A percentile compares a stretch with the other conserved stretches of the same genome.
These are phyloP conservation scores for Radopholus similis DNA, from an alignment of 1,140 invertebrate genomes.

Conservation along the genomic window DNA sequence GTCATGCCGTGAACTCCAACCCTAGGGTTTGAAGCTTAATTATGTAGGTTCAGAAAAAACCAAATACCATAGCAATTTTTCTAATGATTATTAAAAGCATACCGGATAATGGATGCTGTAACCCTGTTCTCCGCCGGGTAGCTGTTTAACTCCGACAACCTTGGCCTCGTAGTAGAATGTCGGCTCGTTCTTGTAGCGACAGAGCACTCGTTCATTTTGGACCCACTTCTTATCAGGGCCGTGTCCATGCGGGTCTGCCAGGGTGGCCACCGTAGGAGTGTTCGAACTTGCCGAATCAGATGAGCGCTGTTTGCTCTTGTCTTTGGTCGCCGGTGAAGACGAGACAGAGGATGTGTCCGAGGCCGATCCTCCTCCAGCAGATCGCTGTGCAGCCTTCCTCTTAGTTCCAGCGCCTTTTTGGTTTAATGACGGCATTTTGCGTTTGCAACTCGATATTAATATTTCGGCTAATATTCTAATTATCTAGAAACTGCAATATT, in stretches of 20 bases:
- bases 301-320: no score
- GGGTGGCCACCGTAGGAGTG: no score
- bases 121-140: slow-evolving; percentile 4
- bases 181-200: slow-evolving; percentile 19
- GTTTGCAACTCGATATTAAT: no score
- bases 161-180: slow-evolving; percentile 33
- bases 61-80: not conserved
- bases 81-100: not conserved
- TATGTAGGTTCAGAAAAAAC: not conserved
- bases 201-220: slow-evolving; percentile 15
- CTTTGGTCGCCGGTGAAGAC: no score
- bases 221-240: slow-evolving; percentile 13
- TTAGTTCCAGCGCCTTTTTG: no score
- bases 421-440: no score
- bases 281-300: no score
- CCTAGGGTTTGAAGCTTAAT: slow-evolving; percentile 27
- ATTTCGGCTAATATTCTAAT: no score
- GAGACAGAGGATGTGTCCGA: no score
- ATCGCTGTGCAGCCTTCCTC: no score
- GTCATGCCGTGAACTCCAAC: slow-evolving; percentile 31
- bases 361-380: no score
- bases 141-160: slow-evolving; percentile 22
- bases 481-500: no score
- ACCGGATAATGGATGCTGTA: slow-evolving; percentile 34
- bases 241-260: not conserved